These are phyloP conservation scores for Akabosia matsudoensis DNA, from an alignment of 1,140 invertebrate species.

Conservation along the genomic window DNA sequence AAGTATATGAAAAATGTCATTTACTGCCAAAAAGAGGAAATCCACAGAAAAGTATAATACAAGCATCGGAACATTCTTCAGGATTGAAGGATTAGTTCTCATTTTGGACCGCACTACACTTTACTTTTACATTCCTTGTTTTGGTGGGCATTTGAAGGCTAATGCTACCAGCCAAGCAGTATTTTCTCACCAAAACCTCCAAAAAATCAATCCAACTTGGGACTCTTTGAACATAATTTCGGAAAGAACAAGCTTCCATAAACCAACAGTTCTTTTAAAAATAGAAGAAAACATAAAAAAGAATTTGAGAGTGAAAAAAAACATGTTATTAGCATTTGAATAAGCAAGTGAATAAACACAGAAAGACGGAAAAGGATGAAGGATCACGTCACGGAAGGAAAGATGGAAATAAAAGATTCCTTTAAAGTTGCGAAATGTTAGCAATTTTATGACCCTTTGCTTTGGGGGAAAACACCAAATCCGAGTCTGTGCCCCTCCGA, in stretches of 20 bases:
- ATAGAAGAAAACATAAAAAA: conserved; percentile 7
- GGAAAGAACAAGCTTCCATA: conserved; percentile 12
- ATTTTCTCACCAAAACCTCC: conserved; percentile 25
- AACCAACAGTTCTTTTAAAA: not conserved
- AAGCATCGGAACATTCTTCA: no score
- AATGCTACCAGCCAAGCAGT: no score
- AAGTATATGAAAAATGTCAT: no score
- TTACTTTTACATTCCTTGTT: no score
- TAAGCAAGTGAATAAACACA: conserved; percentile 37
- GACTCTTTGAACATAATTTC: no score
- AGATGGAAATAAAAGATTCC: not conserved
- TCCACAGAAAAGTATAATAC: no score
- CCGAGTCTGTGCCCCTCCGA: not conserved
- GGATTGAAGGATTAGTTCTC: no score
- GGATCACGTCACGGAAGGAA: not conserved
- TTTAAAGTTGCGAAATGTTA: conserved; percentile 44
- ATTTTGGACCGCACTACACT: no score
- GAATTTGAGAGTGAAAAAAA: conserved; percentile 16
- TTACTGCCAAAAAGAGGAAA: no score
- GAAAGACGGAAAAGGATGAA: not conserved
- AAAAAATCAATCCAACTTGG: no score
- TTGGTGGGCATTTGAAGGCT: no score
- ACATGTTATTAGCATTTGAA: conserved; percentile 43
- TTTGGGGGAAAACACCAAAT: not conserved
- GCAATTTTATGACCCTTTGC: conserved; percentile 41